phyloP scores from a whole-genome alignment of 2,797 vertebrate genomes.

The Phalloptychus januarius region DNA sequence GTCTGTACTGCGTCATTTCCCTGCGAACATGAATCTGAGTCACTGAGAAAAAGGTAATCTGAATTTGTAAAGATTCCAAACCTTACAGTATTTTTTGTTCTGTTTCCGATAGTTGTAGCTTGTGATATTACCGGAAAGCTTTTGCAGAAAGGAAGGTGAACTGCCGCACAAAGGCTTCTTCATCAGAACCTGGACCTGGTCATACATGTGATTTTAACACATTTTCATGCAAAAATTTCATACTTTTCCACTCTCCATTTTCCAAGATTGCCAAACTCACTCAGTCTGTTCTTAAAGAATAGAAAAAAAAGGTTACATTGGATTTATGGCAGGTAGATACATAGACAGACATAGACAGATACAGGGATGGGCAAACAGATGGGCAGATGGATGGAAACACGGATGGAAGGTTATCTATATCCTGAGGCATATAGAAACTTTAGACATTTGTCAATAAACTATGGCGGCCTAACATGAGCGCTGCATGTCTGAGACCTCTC shows the following conservation, averaged over 20 bases:
- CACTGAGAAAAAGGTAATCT: constrained; percentile 61
- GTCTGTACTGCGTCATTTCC: constrained; percentile 49
- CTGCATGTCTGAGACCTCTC: constrained; percentile 36
- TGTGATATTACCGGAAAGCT: constrained; percentile 40
- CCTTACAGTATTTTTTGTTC: constrained; percentile 60
- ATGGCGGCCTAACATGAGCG: constrained; percentile 29
- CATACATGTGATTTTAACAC: background rate
- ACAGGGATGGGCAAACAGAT: constrained; percentile 9
- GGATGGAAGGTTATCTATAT: constrained; percentile 1
- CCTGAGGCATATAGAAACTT: constrained; percentile 11
- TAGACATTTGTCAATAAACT: constrained; percentile 24
- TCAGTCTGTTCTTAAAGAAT: background rate
- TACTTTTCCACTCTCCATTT: background rate
- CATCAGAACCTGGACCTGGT: constrained; percentile 29
- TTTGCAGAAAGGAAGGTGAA: constrained; percentile 46
- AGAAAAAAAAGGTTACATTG: background rate
- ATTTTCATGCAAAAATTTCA: background rate
- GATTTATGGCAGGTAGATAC: background rate
- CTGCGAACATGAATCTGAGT: constrained; percentile 73
- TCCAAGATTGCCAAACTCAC: background rate
- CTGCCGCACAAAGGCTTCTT: constrained; percentile 39
- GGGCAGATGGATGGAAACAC: background rate
- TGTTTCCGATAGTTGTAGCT: constrained; percentile 73
- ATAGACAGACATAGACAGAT: background rate
- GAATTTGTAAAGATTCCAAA: constrained; percentile 65